Evolutionary conservation across 2,888 invertebrate genomes (phyloP).

Genomic region (Amphipoea oculea): DNA sequence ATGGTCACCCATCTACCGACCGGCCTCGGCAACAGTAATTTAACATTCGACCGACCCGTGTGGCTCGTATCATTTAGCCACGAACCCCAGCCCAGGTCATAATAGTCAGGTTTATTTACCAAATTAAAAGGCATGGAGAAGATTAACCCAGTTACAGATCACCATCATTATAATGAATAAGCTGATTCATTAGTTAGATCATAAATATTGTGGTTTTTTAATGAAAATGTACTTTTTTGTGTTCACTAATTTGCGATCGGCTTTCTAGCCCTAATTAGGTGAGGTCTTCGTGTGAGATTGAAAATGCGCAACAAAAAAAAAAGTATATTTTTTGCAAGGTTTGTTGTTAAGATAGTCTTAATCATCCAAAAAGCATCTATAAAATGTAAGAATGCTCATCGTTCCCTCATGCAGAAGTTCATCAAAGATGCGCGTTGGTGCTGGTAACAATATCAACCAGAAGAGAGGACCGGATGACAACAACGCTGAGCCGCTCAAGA

Average conservation of each 20-base stretch:
- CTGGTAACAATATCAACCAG: neutral
- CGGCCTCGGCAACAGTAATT: neutral
- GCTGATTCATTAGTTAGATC: neutral
- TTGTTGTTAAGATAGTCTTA: neutral
- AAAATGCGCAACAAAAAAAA: neutral
- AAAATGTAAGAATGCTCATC: neutral
- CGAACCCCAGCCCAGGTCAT: neutral
- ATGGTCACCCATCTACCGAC: neutral
- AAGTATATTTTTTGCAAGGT: neutral
- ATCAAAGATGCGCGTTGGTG: slow-evolving; percentile 63
- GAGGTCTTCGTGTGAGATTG: neutral
- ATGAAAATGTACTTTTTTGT: neutral
- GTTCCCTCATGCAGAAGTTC: slow-evolving; percentile 58
- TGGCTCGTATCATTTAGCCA: neutral
- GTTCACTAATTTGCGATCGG: neutral
- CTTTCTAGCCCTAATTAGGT: neutral
- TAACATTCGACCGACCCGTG: neutral
- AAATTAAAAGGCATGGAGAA: neutral
- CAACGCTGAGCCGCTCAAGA: slow-evolving; percentile 44
- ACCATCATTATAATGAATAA: neutral
- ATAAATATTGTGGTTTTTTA: neutral
- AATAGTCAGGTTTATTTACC: neutral
- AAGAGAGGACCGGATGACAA: slow-evolving; percentile 33
- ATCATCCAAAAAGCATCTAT: neutral
- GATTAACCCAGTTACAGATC: neutral